Conservation (phyloP, 2,113 vertebrate genomes). For the Petrocephalus microphthalmus region DNA sequence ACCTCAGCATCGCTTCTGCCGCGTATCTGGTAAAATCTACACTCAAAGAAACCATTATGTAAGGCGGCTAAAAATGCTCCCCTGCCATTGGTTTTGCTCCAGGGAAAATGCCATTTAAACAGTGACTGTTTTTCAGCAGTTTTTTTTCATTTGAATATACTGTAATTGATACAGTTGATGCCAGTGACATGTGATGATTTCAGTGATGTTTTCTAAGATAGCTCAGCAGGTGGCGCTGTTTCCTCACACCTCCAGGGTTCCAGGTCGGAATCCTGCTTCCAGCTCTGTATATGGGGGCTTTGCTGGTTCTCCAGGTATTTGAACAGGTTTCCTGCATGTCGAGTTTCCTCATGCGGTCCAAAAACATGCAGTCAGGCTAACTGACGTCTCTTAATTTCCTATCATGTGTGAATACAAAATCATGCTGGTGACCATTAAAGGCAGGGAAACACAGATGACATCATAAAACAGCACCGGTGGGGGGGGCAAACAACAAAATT, state of each 20-base stretch:
- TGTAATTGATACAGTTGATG: not conserved
- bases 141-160: not conserved
- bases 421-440: not conserved
- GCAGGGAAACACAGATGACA: not conserved
- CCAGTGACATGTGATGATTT: not conserved
- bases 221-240: not conserved
- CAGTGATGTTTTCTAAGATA: not conserved
- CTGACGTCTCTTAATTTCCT: not conserved
- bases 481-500: not conserved
- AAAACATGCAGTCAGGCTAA: not conserved
- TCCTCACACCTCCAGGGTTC: not conserved
- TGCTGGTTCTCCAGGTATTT: not conserved
- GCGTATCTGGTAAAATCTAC: not conserved
- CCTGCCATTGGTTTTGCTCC: not conserved
- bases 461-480: not conserved
- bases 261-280: not conserved
- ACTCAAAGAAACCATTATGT: slow-evolving; percentile 2
- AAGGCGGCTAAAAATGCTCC: not conserved
- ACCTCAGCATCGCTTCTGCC: not conserved
- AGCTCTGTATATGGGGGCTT: not conserved
- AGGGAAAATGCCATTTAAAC: not conserved
- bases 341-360: not conserved
- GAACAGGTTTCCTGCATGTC: not conserved
- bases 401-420: not conserved
- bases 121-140: not conserved